These are phyloP conservation scores for Clytia hemisphaerica DNA, from an alignment of 30 jellyfish, hydroid and myxozoan genomes.

Conservation along the genomic window DNA sequence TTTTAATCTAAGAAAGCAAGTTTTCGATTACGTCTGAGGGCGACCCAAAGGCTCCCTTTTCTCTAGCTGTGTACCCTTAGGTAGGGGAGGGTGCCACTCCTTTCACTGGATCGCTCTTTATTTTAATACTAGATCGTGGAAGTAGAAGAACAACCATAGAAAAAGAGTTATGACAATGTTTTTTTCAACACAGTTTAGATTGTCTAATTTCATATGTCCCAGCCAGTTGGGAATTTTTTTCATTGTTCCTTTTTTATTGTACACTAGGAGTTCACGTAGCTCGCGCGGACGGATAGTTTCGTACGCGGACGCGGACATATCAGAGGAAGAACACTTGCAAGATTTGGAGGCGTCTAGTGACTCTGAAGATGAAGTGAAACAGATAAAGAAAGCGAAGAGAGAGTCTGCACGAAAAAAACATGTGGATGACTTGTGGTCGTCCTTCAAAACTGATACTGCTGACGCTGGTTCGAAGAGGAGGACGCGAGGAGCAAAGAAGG, in stretches of 20 bases:
- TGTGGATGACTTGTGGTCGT: conserved; percentile 62
- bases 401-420: conserved; percentile 47
- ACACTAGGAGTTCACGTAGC: conserved; percentile 29
- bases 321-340: conserved; percentile 36
- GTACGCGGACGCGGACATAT: conserved; percentile 50
- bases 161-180: too few relatives aligned
- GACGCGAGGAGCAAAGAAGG: not conserved
- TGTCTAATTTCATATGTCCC: not conserved
- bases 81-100: too few relatives aligned
- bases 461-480: not conserved
- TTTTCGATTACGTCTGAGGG: not conserved
- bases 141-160: too few relatives aligned
- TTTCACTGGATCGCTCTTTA: too few relatives aligned
- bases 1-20: not conserved
- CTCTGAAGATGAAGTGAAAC: conserved; percentile 29
- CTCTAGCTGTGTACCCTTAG: not conserved
- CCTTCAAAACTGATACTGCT: conserved; percentile 46
- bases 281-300: conserved; percentile 22
- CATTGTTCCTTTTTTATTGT: not conserved
- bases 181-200: not conserved
- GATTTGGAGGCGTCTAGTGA: conserved; percentile 25
- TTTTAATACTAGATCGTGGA: too few relatives aligned
- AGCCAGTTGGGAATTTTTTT: not conserved
- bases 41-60: not conserved
- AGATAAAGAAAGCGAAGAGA: conserved; percentile 24